Conservation (phyloP, 92 coral and sea anemone species). For the Diadumene lineata region DNA sequence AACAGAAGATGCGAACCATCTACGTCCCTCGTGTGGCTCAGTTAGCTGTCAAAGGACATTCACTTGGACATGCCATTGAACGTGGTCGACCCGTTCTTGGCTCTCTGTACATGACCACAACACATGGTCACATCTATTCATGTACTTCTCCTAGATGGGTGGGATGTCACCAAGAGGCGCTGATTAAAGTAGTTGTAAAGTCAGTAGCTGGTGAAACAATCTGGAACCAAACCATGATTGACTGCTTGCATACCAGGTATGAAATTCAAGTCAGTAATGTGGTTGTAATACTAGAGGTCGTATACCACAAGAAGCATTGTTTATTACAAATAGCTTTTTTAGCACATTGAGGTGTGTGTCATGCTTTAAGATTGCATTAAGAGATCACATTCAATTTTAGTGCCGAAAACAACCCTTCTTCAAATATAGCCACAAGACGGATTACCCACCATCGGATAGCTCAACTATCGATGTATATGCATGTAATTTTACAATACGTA, state of each 20-base stretch:
- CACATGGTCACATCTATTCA: conserved; percentile 33
- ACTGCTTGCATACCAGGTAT: conserved; percentile 39
- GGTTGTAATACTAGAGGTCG: too few species aligned
- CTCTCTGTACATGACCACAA: conserved; percentile 8
- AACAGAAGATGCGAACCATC: conserved; percentile 32
- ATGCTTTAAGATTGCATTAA: too few species aligned
- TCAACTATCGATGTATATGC: too few species aligned
- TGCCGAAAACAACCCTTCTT: too few species aligned
- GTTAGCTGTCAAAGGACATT: conserved; percentile 53
- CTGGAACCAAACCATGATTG: conserved; percentile 53
- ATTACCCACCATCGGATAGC: too few species aligned
- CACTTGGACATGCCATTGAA: conserved; percentile 37
- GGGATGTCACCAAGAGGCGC: conserved; percentile 1
- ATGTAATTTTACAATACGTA: too few species aligned
- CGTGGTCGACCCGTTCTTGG: conserved; percentile 48
- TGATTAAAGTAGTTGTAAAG: conserved; percentile 44
- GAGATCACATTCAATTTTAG: too few species aligned
- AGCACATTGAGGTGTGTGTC: too few species aligned
- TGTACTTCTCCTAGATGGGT: conserved; percentile 52
- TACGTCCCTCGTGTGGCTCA: conserved; percentile 54
- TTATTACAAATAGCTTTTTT: too few species aligned
- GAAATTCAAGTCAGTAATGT: too few species aligned
- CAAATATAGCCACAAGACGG: too few species aligned
- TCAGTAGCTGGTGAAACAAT: conserved; percentile 15
- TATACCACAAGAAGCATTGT: too few species aligned